Conservation (phyloP, 2,797 vertebrate species). For the Hemibagrus guttatus region DNA sequence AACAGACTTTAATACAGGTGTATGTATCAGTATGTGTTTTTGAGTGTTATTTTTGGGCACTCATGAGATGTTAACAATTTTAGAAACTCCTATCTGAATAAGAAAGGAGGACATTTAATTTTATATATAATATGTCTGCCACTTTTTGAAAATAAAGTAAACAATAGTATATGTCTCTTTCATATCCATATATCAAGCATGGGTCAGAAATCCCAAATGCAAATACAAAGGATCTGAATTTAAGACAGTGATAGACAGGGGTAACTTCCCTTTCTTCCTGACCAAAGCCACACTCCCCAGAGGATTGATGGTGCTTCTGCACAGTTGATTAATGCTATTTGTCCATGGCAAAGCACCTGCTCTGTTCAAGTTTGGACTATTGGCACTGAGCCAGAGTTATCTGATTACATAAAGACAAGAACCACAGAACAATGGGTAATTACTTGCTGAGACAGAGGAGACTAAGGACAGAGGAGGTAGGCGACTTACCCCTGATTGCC, state of each 20-base stretch:
- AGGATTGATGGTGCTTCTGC: slow-evolving; percentile 32
- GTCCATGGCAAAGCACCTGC: slow-evolving; percentile 26
- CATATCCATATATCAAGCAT: neutral
- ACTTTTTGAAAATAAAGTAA: neutral
- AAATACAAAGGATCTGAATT: neutral
- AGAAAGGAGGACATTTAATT: neutral
- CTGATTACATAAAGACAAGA: slow-evolving; percentile 48
- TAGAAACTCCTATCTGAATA: neutral
- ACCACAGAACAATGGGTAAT: slow-evolving; percentile 45
- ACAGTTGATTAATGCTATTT: slow-evolving; percentile 48
- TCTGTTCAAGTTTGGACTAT: slow-evolving; percentile 38
- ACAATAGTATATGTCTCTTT: neutral
- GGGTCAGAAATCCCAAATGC: neutral
- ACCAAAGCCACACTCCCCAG: slow-evolving; percentile 12
- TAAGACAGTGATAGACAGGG: neutral
- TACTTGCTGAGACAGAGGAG: slow-evolving; percentile 36
- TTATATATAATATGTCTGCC: too few species aligned
- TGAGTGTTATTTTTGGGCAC: neutral
- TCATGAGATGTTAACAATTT: neutral
- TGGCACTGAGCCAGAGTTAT: slow-evolving; percentile 43
- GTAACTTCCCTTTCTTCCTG: neutral
- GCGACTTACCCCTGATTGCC: slow-evolving; percentile 32
- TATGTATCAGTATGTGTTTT: neutral
- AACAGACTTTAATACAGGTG: slow-evolving; percentile 22
- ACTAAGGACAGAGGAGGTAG: slow-evolving; percentile 17